Base-by-base conservation (phyloP, 2,888 invertebrate genomes). In the Drosophila percnosoma region DNA sequence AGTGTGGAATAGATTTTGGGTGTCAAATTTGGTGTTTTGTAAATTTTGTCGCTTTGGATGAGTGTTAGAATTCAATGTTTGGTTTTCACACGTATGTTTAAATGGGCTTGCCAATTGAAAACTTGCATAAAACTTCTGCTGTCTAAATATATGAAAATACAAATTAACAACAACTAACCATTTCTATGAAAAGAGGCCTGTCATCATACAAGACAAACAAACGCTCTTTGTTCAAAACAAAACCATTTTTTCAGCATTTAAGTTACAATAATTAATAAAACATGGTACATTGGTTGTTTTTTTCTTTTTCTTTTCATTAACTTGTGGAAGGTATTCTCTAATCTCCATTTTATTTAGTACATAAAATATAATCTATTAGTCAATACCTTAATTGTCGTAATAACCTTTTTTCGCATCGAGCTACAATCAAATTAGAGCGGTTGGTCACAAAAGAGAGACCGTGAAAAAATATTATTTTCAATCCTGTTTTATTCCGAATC, bases 81-180 rank as follows among this genome's bases (percentile, higher is more conserved):
- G 82, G 64, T 77, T 84, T 85, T 89, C 85, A 89, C 89, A 85
- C 85, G 68, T 87, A 66, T 73, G 64, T 71, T 84, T 84, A 75
- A 85, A 84, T 84, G 75, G 87, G 73, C 75, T 87, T 73, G 69
- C 72, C 82, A 87, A 87, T 87, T 81, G 84, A 58, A 70, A 69
- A 78, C 72, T 75, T 78, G 83, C 78, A 75, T 88, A 73, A 66
- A 70, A 68, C 66, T 61, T 53, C 51, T 78, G 61, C 40, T 34
- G 40, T 38, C 53, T 48, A 61, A 67, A 68, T 60, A 51, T 51
- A 64, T 71, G 27, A 52, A 53, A 53, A 62, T 58, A 67, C 27
- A 34, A 34, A 63, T 45, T 6, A 38, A 61, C 45, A 42, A 49
- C 27, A 67, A 68, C 42, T 49, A 52, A 42, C 24, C n/a, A 42